Base-by-base conservation (phyloP, 2,888 invertebrate species). In the Danaus chrysippus region DNA sequence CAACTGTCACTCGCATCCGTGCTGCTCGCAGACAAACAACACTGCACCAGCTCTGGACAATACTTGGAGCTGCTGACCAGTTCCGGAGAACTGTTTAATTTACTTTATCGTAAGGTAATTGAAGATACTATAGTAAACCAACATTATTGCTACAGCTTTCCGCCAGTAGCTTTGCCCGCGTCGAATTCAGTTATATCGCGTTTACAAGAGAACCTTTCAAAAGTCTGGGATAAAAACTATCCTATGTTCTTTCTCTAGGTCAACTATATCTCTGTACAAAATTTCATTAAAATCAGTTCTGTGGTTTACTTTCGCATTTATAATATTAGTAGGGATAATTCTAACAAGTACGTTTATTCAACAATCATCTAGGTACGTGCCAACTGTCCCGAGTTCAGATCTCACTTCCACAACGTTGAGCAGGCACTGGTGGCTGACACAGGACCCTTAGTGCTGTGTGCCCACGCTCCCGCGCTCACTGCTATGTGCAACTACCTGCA, bases 381-480 rank as follows among this genome's bases (percentile, higher is more conserved):
- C 0, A 93, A 94, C 73, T 96, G 96, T 79, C 96, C 96, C 0
- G 96, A 97, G 79, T 96, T 96, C 83, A 93, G 94, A 75, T 92
- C 93, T 0, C 94, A 95, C 75, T 97, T 96, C 79, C 95, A 95
- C 78, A 95, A 93, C 74, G 95, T 96, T 52, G 96, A 96, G 80
- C 95, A 95, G 66, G 94, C 95, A 0, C 79, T 96, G 57, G 94
- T 96, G 52, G 87, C 95, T 0, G 95, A 96, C 76, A 86, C 95
- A 56, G 93, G 88, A 0, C 76, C 76, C 5, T 54, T 86, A 5
- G 86, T 93, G 53, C 73, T 96, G n/a, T 86, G 94, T 43, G 92
- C 96, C 57, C 95, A 96, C 77, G 93, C 95, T 63, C 94, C 94
- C 59, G 95, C 96, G 0, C 87, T 95, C 62, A 92, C 94, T 66